These are phyloP conservation scores for Ochropacha duplaris DNA, from an alignment of 2,888 invertebrate species.

Conservation along the genomic window DNA sequence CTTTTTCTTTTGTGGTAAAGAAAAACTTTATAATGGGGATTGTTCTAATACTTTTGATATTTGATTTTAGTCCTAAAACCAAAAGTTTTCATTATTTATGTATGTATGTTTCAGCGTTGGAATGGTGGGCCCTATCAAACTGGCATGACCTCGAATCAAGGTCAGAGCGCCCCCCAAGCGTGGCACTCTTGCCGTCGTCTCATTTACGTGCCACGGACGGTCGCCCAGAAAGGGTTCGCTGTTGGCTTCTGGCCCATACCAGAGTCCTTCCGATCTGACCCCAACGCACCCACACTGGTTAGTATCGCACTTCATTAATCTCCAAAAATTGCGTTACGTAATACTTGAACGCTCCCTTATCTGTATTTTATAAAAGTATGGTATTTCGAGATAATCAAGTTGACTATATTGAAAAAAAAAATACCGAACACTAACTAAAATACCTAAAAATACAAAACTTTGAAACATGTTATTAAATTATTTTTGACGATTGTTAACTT, in stretches of 20 bases:
- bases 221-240: conserved; percentile 95
- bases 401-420: no score
- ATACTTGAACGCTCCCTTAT: no score
- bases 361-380: conserved; percentile 5
- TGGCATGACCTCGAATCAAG: conserved; percentile 57
- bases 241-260: conserved; percentile 99
- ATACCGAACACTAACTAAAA: no score
- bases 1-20: no score
- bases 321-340: no score
- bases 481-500: no score
- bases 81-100: not conserved
- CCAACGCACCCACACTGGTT: conserved; percentile 91
- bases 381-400: no score
- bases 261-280: conserved; percentile 98
- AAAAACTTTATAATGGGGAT: no score
- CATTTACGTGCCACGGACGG: conserved; percentile 96
- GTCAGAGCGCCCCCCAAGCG: conserved; percentile 83
- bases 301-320: conserved; percentile 40
- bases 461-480: no score
- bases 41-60: no score
- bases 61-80: no score
- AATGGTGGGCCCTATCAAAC: conserved; percentile 71
- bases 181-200: conserved; percentile 95
- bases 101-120: conserved; percentile 61
- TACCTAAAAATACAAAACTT: no score